Conservation (phyloP, 1,140 invertebrate species). For the Leptinotarsa texana region DNA sequence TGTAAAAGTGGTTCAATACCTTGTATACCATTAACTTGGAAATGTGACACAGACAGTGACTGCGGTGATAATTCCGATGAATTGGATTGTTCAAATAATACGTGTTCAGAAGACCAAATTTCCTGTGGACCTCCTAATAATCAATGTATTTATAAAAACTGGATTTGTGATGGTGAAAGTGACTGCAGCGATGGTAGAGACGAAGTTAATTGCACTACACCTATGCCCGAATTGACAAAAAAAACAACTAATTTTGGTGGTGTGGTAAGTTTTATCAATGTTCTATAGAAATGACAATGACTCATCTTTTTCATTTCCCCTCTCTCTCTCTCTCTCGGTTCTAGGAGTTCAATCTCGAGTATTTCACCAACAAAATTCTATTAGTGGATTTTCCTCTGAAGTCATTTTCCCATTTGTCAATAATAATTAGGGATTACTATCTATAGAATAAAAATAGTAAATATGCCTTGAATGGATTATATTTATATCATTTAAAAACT, state of each 20-base stretch:
- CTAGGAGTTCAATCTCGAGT: too few species aligned
- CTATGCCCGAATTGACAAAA: conserved; percentile 23
- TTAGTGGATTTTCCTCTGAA: too few species aligned
- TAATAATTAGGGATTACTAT: too few species aligned
- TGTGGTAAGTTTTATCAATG: conserved; percentile 27
- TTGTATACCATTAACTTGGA: conserved; percentile 75
- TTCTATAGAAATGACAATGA: too few species aligned
- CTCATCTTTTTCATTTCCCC: too few species aligned
- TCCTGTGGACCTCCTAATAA: conserved; percentile 62
- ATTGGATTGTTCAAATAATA: conserved; percentile 57
- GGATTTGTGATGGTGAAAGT: conserved; percentile 74
- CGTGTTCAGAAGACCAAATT: conserved; percentile 67
- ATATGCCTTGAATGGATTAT: too few species aligned
- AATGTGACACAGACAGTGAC: conserved; percentile 54
- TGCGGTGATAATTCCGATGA: conserved; percentile 50
- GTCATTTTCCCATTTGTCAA: too few species aligned
- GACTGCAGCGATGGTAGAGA: conserved; percentile 72
- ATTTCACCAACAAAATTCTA: too few species aligned
- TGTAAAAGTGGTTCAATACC: conserved; percentile 46
- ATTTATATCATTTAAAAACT: too few species aligned
- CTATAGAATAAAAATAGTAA: too few species aligned
- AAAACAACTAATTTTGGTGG: conserved; percentile 25
- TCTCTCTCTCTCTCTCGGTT: too few species aligned
- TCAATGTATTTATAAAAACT: conserved; percentile 73
- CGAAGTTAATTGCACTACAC: conserved; percentile 68